Base-by-base conservation (phyloP, 2,113 vertebrate genomes). In the Monopterus albus region DNA sequence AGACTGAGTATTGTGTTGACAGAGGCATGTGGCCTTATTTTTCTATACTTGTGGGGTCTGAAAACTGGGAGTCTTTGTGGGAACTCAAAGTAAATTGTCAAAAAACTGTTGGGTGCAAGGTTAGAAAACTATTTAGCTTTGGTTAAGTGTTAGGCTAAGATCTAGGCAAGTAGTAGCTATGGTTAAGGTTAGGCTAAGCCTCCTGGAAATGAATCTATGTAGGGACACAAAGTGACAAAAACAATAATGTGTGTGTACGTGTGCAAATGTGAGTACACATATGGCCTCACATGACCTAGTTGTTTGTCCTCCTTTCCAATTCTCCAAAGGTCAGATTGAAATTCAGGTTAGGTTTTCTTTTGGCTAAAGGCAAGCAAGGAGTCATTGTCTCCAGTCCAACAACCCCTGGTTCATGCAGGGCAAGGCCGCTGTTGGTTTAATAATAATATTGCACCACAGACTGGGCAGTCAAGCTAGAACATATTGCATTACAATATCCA, bases 271-370 rank as follows among this genome's bases (percentile, higher is more conserved):
- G n/a, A 11, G 49, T n/a, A 50, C 63, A 43, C 55, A 59, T 68
- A 25, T 78, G 75, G 70, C 73, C 46, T 62, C 20, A 10, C 72
- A 11, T 75, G 82, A 69, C 89, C 87, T 58, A 81, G 23, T 84
- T 86, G 78, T 81, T 85, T 84, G 82, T 88, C 81, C 84, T 88
- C 66, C 28, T 84, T 85, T 82, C 53, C 58, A 45, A 55, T 52
- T 63, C 87, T 84, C 72, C 46, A 33, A 87, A 79, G 81, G 82
- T 81, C 72, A 62, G 65, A 82, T 85, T 85, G 69, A 70, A 83
- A 88, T 91, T 87, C 79, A 83, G 79, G 83, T 82, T 84, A 59
- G 76, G 66, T 89, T 87, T 81, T 67, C 72, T 76, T 78, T 83
- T 70, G 57, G 64, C 53, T 35, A 39, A 46, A 66, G 83, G 81